Conservation (phyloP, 2,888 invertebrate genomes). For the Nomada fucata region DNA sequence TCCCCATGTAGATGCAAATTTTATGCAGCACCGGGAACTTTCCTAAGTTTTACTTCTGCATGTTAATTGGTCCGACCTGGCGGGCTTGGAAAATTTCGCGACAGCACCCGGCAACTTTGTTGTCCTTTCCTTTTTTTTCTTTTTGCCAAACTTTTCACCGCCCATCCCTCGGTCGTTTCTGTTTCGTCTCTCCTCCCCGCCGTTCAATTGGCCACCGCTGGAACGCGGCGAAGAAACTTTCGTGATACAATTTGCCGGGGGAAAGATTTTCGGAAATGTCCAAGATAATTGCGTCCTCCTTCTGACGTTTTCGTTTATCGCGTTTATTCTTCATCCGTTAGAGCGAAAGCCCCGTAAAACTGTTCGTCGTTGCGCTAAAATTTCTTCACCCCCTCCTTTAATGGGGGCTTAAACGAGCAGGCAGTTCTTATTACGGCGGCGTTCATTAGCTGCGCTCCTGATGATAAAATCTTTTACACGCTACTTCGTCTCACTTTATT, state of each 20-base stretch:
- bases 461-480: slow-evolving; percentile 19
- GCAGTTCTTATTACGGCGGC: slow-evolving; percentile 14
- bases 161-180: not conserved
- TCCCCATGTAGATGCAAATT: slow-evolving; percentile 52
- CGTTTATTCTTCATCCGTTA: not conserved
- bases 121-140: slow-evolving; percentile 15
- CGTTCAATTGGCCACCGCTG: not conserved
- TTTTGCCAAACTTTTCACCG: not conserved
- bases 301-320: not conserved
- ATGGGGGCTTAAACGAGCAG: not conserved
- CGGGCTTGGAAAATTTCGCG: slow-evolving; percentile 24
- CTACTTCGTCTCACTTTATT: slow-evolving; percentile 7
- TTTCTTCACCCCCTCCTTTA: slow-evolving; percentile 3
- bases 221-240: slow-evolving; percentile 4
- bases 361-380: not conserved
- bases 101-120: not conserved
- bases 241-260: slow-evolving; percentile 5
- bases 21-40: slow-evolving; percentile 40
- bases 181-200: not conserved
- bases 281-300: slow-evolving; percentile 5
- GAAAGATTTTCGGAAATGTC: not conserved
- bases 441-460: not conserved
- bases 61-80: slow-evolving; percentile 47
- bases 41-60: slow-evolving; percentile 39
- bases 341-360: slow-evolving; percentile 1